phyloP scores from a whole-genome alignment of 1,140 invertebrate genomes.

The Psix sp. region DNA sequence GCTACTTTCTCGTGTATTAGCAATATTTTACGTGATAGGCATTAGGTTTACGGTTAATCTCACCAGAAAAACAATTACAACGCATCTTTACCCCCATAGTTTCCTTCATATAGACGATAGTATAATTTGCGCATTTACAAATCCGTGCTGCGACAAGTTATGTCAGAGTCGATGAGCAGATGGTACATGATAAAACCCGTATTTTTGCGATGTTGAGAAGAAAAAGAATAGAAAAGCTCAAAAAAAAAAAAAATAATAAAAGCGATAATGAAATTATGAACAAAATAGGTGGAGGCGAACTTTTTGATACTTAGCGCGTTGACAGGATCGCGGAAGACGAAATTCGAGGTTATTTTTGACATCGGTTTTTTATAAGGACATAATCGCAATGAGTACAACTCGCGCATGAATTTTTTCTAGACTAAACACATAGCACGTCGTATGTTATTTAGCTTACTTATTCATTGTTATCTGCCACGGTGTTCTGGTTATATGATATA shows the following conservation, averaged over 20 bases:
- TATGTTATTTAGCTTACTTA: constrained; percentile 76
- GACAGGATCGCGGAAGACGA: constrained; percentile 15
- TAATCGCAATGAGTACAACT: constrained; percentile 63
- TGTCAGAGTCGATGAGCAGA: constrained; percentile 53
- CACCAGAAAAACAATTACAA: constrained; percentile 64
- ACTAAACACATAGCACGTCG: constrained; percentile 62
- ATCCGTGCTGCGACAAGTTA: constrained; percentile 55
- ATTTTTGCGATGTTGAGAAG: constrained; percentile 46
- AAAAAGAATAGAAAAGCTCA: constrained; percentile 8
- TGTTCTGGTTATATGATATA: constrained; percentile 77
- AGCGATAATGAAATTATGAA: constrained; percentile 12
- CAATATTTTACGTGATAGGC: constrained; percentile 73
- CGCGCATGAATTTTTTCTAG: constrained; percentile 64
- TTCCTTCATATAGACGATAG: constrained; percentile 61
- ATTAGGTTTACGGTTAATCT: constrained; percentile 68
- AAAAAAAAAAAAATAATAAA: constrained; percentile 8
- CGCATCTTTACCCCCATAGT: constrained; percentile 64
- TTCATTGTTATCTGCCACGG: constrained; percentile 77
- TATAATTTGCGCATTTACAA: constrained; percentile 56
- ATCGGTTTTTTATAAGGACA: constrained; percentile 56
- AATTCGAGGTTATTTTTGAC: constrained; percentile 41
- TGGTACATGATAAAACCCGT: constrained; percentile 44
- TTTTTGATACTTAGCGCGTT: constrained; percentile 44
- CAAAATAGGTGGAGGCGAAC: constrained; percentile 13
- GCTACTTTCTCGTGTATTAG: constrained; percentile 66